These are phyloP conservation scores for Drosophila carrolli DNA, from an alignment of 1,140 invertebrate species.

Conservation along the genomic window DNA sequence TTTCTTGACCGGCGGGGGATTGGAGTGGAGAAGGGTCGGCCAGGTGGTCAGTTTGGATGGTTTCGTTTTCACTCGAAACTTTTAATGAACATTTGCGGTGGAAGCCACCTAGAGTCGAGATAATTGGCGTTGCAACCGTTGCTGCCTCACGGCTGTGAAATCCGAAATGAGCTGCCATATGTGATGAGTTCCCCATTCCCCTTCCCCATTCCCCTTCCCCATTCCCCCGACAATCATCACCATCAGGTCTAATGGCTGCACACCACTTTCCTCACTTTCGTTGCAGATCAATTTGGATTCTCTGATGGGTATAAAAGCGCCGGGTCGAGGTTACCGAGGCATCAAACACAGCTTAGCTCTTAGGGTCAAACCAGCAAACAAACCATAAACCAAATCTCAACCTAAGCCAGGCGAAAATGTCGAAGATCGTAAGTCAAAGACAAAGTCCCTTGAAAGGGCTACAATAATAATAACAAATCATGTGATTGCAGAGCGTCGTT, in stretches of 20 bases:
- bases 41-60: slow-evolving; percentile 19
- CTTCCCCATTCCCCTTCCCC: neutral
- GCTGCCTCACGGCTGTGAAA: slow-evolving; percentile 41
- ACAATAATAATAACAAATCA: neutral
- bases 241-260: slow-evolving; percentile 61
- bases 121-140: slow-evolving; percentile 72
- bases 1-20: slow-evolving; percentile 48
- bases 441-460: neutral
- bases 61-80: slow-evolving; percentile 46
- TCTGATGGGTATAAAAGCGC: slow-evolving; percentile 57
- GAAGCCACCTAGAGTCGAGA: slow-evolving; percentile 47
- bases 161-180: slow-evolving; percentile 5
- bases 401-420: slow-evolving; percentile 74
- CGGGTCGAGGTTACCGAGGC: slow-evolving; percentile 36
- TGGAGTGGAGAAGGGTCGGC: slow-evolving; percentile 1
- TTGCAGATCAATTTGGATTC: slow-evolving; percentile 32
- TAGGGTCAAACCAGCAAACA: slow-evolving; percentile 61
- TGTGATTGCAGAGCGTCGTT: slow-evolving; percentile 39
- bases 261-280: slow-evolving; percentile 61
- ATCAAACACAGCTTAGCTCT: slow-evolving; percentile 75
- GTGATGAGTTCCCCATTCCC: slow-evolving; percentile 25
- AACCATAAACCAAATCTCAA: slow-evolving; percentile 40
- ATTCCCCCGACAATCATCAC: slow-evolving; percentile 42
- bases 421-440: slow-evolving; percentile 63
- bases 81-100: slow-evolving; percentile 46